Percentiles rank a stretch among this genome's conserved stretches.
Evolutionary conservation across 2,113 vertebrate species (phyloP).

Genomic region (Pantherophis guttatus): DNA sequence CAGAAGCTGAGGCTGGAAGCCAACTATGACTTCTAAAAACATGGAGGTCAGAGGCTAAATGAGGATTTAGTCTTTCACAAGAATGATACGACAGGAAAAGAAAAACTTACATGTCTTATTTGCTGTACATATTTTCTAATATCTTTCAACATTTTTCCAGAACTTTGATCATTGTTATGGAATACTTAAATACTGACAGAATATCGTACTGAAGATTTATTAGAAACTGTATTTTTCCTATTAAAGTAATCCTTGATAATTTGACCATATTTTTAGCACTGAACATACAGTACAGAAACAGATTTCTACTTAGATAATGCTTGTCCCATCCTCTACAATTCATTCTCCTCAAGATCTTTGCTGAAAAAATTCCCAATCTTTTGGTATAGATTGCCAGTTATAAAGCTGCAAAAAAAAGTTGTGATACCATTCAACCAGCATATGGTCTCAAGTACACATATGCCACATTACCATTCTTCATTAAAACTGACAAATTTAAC

Average conservation of each 20-base stretch:
- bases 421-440: background rate
- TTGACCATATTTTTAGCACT: background rate
- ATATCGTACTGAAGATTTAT: background rate
- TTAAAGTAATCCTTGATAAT: background rate
- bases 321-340: background rate
- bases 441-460: background rate
- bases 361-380: background rate
- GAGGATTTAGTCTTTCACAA: background rate
- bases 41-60: background rate
- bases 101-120: background rate
- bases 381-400: background rate
- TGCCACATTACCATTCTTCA: background rate
- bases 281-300: background rate
- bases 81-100: background rate
- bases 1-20: slow-evolving; percentile 27
- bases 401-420: background rate
- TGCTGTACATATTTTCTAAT: background rate
- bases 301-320: background rate
- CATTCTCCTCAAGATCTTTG: background rate
- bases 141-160: background rate
- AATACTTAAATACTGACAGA: background rate
- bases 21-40: slow-evolving; percentile 15
- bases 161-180: background rate
- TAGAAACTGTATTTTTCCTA: rapidly evolving
- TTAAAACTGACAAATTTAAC: background rate